Evolutionary conservation across 1,140 invertebrate species (phyloP), one percentile per base, ranked within the genome.

Genomic region (Eulimnadia texana): DNA sequence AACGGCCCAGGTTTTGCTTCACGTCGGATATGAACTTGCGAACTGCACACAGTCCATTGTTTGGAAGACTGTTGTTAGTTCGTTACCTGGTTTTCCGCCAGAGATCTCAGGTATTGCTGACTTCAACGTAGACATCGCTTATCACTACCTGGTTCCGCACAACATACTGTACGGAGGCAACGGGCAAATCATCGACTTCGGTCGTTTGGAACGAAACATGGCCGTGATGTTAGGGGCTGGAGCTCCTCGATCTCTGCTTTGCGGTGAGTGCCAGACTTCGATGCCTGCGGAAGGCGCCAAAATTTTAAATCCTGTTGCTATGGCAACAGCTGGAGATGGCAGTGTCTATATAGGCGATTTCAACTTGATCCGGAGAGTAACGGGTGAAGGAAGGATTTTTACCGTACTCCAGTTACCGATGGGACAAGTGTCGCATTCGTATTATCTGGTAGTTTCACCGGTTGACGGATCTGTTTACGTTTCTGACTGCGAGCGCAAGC

Each of bases 101-200:
- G 90, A 94, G 65, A 94, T 96, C 61, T 94, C 93, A 0, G 91
- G 96, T 70, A 88, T 98, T 51, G 93, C 93, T 1, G 93, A 91
- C 11, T 98, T 94, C 95, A 94, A 94, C 60, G 74, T 99, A 20
- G 89, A 98, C 70, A 93, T 98, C 59, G 94, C 98, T 75, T 94
- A 98, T 72, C 91, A 95, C 72, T 97, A 98, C 74, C 97, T 98
- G 71, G 95, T 95, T 78, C 88, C 93, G 68, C 91, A 96, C 79
- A 93, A 91, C 67, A 94, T 97, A 65, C 74, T 98, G 49, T 93
- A 97, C 71, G 95, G 95, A 72, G 94, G 94, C 23, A 94, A 98
- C 71, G 94, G 94, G 28, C 88, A 89, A 1, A 90, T 84, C 33
- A 77, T 97, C 19, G 93, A 95, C 72, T 81, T 98, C 70, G 94